Evolutionary conservation across 1,140 invertebrate genomes (phyloP), one percentile per base, ranked within the genome.

Genomic region (Solen grandis): DNA sequence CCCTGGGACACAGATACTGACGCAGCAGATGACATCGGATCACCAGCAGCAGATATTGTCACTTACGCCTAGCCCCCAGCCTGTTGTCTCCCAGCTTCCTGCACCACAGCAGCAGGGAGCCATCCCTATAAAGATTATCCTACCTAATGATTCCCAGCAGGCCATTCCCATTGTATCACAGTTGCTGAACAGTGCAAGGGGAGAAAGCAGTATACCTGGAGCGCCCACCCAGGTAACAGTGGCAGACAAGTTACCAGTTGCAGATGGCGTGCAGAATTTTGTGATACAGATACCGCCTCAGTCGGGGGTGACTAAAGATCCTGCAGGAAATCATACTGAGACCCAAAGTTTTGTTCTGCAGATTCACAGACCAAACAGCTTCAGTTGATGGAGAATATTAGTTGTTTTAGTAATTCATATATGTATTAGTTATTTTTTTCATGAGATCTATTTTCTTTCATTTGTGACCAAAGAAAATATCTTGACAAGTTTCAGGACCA

Each of bases 121-220:
- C 29, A 73, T 80, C 35, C 77, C 77, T 35, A 72, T 80, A 25
- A 66, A 80, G 22, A 72, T 80, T 19, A 80, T 80, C 50, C 60
- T 80, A 27, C 77, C 77, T 13, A 73, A 60, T 73, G 77, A 80
- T 33, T 80, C 77, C 10, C 77, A 80, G 50, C 77, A 80, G 31
- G 31, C 77, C 13, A 36, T 70, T 16, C 69, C 77, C 0, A 19
- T 80, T 35, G 77, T 80, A 2, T 80, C 77, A 14, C 77, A 73
- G 29, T 50, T 80, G 19, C n/a, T 80, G 3, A 73, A 72, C 33
- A 72, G 68, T 72, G 77, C 65, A 5, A 62, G 72, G 29, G 73
- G 73, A 46, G 41, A 29, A 16, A 14, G 31, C 25, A 10, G 8
- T 8, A 46, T 46, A 19, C 41, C 41, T 8, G 41, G 41, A 10